Conservation (phyloP, 2,113 vertebrate genomes). For the Engraulis encrasicolus region DNA sequence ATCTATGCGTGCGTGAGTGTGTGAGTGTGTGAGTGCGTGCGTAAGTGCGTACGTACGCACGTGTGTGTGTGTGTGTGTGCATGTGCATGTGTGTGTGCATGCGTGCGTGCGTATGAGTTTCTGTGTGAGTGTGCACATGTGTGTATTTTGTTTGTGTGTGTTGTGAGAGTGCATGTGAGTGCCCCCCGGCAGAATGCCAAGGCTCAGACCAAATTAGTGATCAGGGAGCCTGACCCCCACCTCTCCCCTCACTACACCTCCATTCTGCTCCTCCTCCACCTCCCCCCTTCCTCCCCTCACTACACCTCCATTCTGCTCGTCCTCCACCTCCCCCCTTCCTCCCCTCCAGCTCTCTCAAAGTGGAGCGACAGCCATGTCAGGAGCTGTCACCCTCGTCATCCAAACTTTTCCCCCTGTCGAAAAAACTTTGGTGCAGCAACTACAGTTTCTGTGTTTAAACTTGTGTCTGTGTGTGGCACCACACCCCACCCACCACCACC, state of each 20-base stretch:
- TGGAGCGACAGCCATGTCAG: slow-evolving; percentile 79
- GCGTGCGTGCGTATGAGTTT: slow-evolving; percentile 20
- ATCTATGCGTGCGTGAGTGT: slow-evolving; percentile 41
- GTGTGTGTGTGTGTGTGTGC: slow-evolving; percentile 59
- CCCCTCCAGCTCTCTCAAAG: slow-evolving; percentile 30
- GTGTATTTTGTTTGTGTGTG: slow-evolving; percentile 59
- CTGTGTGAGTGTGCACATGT: slow-evolving; percentile 47
- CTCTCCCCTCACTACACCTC: neutral
- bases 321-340: slow-evolving; percentile 12
- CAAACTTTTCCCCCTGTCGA: slow-evolving; percentile 85
- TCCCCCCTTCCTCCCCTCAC: neutral
- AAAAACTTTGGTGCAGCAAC: slow-evolving; percentile 83
- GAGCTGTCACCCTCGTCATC: slow-evolving; percentile 88
- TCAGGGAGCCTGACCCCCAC: slow-evolving; percentile 75
- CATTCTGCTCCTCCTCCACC: slow-evolving; percentile 14
- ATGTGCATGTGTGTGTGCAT: slow-evolving; percentile 28
- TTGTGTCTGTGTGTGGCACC: neutral
- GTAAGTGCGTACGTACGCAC: slow-evolving; percentile 53
- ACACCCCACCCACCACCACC: too few relatives aligned
- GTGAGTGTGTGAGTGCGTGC: neutral
- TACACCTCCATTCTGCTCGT: neutral
- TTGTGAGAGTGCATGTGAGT: slow-evolving; percentile 58
- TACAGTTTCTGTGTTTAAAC: neutral
- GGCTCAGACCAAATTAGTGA: slow-evolving; percentile 85
- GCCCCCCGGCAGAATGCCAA: slow-evolving; percentile 70